Evolutionary conservation across 2,888 invertebrate species (phyloP), one percentile per base, ranked within the genome.

Genomic region (Yponomeuta cagnagella): DNA sequence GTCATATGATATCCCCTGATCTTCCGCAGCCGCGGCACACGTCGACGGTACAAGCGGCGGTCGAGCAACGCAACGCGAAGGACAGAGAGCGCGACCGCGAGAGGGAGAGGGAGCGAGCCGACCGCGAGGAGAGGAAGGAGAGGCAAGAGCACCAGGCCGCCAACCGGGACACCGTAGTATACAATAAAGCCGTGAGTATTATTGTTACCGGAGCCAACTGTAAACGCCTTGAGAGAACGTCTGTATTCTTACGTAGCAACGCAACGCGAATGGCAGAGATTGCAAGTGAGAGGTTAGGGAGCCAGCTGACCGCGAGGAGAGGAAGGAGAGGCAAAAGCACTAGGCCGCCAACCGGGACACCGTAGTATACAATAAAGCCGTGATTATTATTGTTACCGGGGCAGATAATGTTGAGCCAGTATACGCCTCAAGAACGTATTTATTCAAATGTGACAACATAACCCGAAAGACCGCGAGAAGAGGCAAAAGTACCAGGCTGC

Each of bases 11-110:
- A 33, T 33, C 5, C 5, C 33, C 33, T 33, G 33, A 4, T 5
- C 33, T 58, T 75, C 65, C 6, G 72, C 82, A 91, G 90, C 75
- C 84, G 68, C 85, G 89, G 73, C 89, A 87, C 74, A 80, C 86
- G 72, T 80, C 87, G 63, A 87, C 78, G 74, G 87, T 84, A 73
- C 82, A 83, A 71, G 83, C 86, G 76, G 81, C 83, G 63, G 86
- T 88, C 9, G 93, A 93, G 70, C 87, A 87, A 74, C 85, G 92
- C 33, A 83, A 79, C 74, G 81, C 84, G 70, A 89, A 92, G 76
- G 93, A 93, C 73, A 83, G 89, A 72, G 85, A 84, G 64, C 76
- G 68, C 8, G 70, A 70, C 10, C 70, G 81, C 23, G 75, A 75
- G 70, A 78, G 70, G 15, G 71, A 69, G 31, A 43, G 78, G 68